Conservation (phyloP, 1,140 invertebrate species). For the Drosophila ananassae region DNA sequence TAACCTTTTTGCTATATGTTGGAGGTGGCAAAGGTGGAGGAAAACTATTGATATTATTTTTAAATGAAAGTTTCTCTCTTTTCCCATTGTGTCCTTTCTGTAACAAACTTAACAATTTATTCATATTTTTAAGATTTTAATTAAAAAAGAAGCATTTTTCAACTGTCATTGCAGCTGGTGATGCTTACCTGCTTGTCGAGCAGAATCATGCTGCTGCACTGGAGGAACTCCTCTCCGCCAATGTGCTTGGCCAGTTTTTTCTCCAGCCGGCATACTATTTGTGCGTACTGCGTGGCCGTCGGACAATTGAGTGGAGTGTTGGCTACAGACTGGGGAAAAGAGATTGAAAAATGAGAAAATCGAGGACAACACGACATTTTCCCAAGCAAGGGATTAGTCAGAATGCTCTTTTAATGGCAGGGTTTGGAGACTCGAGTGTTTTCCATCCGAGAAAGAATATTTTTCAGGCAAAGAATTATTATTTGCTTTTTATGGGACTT, state of each 20-base stretch:
- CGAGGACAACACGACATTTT: slow-evolving; percentile 28
- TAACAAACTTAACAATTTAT: not conserved
- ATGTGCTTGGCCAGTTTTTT: slow-evolving; percentile 82
- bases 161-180: not conserved
- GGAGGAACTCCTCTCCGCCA: slow-evolving; percentile 80
- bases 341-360: slow-evolving; percentile 21
- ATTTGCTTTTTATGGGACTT: no score
- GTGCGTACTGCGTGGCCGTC: slow-evolving; percentile 80
- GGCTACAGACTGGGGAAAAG: slow-evolving; percentile 13
- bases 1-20: no score
- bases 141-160: not conserved
- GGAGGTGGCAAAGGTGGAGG: no score
- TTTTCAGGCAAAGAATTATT: not conserved
- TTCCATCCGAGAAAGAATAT: not conserved
- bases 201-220: slow-evolving; percentile 78
- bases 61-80: no score
- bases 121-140: not conserved
- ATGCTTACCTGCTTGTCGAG: slow-evolving; percentile 75
- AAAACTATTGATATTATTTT: no score
- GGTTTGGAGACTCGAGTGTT: not conserved
- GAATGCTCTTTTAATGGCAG: slow-evolving; percentile 8
- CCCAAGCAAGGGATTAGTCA: slow-evolving; percentile 18
- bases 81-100: no score
- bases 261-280: slow-evolving; percentile 80
- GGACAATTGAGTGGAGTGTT: slow-evolving; percentile 60